A percentile compares a stretch with the other conserved stretches of the same genome.
Evolutionary conservation across 2,113 vertebrate genomes (phyloP).

Genomic region (Centropus unirufus): DNA sequence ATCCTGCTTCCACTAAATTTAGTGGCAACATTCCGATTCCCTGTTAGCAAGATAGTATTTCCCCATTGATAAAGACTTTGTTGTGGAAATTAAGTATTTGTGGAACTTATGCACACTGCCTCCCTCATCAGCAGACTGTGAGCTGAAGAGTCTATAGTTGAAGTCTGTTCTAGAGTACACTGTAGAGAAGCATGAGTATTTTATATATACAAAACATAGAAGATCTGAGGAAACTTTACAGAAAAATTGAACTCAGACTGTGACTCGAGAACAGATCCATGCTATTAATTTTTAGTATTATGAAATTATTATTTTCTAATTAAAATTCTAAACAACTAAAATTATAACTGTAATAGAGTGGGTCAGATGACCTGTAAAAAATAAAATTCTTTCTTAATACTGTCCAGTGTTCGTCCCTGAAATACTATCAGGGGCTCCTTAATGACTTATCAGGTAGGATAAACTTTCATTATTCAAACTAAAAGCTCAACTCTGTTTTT

Average conservation of each 20-base stretch:
- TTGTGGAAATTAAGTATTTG: background rate
- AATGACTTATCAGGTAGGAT: background rate
- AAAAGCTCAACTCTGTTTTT: background rate
- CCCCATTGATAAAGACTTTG: background rate
- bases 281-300: background rate
- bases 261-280: background rate
- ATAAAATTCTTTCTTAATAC: background rate
- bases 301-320: background rate
- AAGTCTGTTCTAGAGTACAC: background rate
- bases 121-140: background rate
- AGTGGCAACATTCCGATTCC: background rate
- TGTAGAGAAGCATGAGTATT: background rate
- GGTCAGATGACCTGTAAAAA: background rate
- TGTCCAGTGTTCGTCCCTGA: background rate
- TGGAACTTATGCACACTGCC: background rate
- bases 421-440: background rate
- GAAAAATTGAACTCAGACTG: background rate
- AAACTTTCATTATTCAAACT: background rate
- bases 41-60: background rate
- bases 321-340: background rate
- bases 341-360: background rate
- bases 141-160: background rate
- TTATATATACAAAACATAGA: background rate
- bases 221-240: background rate
- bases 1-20: background rate